Evolutionary conservation across 1,140 invertebrate species (phyloP), one percentile per base, ranked within the genome.

Genomic region (Sinonovacula constricta): DNA sequence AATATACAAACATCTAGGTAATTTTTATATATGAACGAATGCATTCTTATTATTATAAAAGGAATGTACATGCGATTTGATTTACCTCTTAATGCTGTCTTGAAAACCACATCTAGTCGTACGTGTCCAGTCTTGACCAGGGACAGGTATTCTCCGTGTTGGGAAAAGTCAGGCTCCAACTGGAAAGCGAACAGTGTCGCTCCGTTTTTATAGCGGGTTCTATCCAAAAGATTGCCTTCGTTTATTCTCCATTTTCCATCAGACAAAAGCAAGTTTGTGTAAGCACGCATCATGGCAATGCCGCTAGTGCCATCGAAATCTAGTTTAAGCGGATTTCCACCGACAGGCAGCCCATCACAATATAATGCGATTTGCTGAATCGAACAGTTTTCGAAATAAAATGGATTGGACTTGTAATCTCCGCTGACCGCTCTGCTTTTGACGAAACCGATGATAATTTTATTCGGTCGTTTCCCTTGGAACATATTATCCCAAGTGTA

Each of bases 241-340:
- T 77, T 62, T 24, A 36, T 14, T 12, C 59, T 7, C 80, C 68
- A 77, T 68, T 71, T 77, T 15, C 49, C 60, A 18, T 45, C 62
- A 12, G 36, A 30, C 24, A 69, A 24, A 54, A 81, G 62, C 62
- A 77, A 56, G 26, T 71, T 67, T 3, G 22, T 67, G 5, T 30
- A 67, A 24, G 33, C 68, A 31, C 15, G 57, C 28, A 59, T 59
- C 15, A 30, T 18, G n/a, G n/a, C n/a, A 36, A 10, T 0, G 15
- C 2, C n/a, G 4, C 26, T 14, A 22, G 12, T 31, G 10, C 7
- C 34, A 62, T 62, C 31, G 18, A 60, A 62, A 33, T 72, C 54
- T 7, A 72, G n/a, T 24, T 49, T 72, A 10, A 72, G 15, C 15
- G 34, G 69, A 30, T 72, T 72, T 1, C 56, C 36, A 14, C 36